Base-by-base conservation (phyloP, 1,140 invertebrate species). In the Ostrea edulis region DNA sequence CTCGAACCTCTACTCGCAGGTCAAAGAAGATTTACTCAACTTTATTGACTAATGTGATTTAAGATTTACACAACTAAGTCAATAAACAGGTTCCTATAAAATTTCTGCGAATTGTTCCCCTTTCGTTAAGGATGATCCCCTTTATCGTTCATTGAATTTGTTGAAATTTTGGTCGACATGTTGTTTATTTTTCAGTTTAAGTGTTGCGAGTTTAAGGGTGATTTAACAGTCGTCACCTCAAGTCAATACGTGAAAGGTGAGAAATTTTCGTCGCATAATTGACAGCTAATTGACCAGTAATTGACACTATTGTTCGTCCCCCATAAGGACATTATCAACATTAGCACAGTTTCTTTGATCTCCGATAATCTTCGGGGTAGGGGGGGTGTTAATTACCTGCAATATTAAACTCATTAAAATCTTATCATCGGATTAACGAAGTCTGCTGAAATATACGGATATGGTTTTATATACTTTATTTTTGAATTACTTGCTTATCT, bases 31-130 rank as follows among this genome's bases (percentile, higher is more conserved):
- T 77, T 77, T 77, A 77, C 68, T 77, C 68, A 77, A 77, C 22
- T 77, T 25, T 77, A 77, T 77, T 77, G 68, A 77, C 68, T 77
- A 77, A 77, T 29, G 68, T 77, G 68, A 77, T 77, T 77, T 77
- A 77, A 77, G 25, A 35, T 77, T 77, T 77, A 35, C 14, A 77
- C 29, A 77, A 77, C 68, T 77, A 29, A 29, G 25, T 77, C 68
- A 77, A 77, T 77, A 77, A 77, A 77, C 68, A 35, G 68, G 68
- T 35, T 35, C 68, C 68, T 77, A 77, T 77, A 25, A 77, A 25
- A 11, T 77, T 77, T 77, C 25, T 22, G 29, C 68, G 29, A 77
- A 77, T 77, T 77, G 68, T 77, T 25, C 12, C 68, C 29, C 68
- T 25, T 77, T 77, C 29, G 68, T 77, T 77, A 35, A 3, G 12